Conservation (phyloP, 37 sponge, comb jelly and placozoan genomes). For the Halichondria panicea region DNA sequence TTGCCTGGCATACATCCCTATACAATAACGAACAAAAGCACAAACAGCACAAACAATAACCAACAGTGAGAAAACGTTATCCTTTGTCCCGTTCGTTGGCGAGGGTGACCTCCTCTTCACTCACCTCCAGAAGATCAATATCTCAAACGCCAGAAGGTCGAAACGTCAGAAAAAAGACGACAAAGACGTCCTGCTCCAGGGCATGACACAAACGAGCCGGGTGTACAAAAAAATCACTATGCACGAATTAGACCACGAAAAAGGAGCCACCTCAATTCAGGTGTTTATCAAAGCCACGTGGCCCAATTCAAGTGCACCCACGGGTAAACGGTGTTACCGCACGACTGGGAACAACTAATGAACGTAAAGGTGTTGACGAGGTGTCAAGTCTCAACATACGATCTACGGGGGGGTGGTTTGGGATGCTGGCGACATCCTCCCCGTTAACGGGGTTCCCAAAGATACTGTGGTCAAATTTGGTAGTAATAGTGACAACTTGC, state of each 20-base stretch:
- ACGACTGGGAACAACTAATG: too few relatives aligned
- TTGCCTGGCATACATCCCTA: too few relatives aligned
- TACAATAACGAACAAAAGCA: too few relatives aligned
- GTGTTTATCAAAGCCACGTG: too few relatives aligned
- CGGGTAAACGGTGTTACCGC: too few relatives aligned
- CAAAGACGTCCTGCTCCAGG: constrained; percentile 31
- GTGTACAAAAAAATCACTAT: constrained; percentile 33
- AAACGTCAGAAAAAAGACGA: neutral
- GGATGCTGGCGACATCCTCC: constrained; percentile 63
- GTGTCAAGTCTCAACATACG: constrained; percentile 44
- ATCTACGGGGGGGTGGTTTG: too few relatives aligned
- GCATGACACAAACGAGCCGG: constrained; percentile 33
- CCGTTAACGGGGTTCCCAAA: constrained; percentile 44
- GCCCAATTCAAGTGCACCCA: too few relatives aligned
- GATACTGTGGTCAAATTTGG: too few relatives aligned
- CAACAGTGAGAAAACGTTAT: constrained; percentile 37
- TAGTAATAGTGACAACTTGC: too few relatives aligned
- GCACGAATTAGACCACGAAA: constrained; percentile 33
- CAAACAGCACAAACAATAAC: constrained; percentile 23
- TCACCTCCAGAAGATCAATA: constrained; percentile 39
- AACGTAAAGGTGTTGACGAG: constrained; percentile 70
- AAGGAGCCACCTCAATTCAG: constrained; percentile 27
- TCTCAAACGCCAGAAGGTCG: too few relatives aligned
- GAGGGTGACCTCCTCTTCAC: too few relatives aligned
- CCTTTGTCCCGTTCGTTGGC: constrained; percentile 15